A percentile compares a stretch with the other conserved stretches of the same genome.
These are phyloP conservation scores for Gallinago jamesoni DNA, from an alignment of 2,113 vertebrate species.

Conservation along the genomic window DNA sequence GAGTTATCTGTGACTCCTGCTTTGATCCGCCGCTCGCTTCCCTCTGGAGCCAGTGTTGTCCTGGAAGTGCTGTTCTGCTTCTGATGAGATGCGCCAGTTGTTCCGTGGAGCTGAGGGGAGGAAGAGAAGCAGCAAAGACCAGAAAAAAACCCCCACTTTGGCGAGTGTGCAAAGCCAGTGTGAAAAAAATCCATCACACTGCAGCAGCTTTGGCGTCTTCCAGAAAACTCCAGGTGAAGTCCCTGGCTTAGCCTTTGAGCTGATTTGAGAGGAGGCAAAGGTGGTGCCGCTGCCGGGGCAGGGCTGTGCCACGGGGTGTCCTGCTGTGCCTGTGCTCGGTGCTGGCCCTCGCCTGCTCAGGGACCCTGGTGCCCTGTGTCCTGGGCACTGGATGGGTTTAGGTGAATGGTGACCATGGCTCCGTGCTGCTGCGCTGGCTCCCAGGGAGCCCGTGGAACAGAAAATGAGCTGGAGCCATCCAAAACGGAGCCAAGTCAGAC, in stretches of 20 bases:
- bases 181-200: background rate
- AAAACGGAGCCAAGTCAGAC: background rate
- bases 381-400: fast-evolving
- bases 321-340: fast-evolving
- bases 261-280: background rate
- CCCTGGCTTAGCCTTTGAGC: background rate
- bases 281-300: background rate
- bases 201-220: background rate
- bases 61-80: background rate
- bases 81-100: background rate
- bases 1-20: background rate
- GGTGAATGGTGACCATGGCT: too few species aligned
- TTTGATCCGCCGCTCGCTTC: background rate
- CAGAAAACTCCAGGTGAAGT: background rate
- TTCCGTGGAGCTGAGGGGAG: background rate
- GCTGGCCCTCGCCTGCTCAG: background rate
- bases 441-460: fast-evolving
- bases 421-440: background rate
- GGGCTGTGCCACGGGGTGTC: fast-evolving
- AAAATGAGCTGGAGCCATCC: background rate
- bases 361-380: fast-evolving
- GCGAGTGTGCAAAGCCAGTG: background rate
- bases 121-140: background rate
- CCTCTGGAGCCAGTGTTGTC: background rate
- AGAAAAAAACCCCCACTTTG: background rate